Conservation (phyloP, 2,888 invertebrate species). For the Agrochola circellaris region DNA sequence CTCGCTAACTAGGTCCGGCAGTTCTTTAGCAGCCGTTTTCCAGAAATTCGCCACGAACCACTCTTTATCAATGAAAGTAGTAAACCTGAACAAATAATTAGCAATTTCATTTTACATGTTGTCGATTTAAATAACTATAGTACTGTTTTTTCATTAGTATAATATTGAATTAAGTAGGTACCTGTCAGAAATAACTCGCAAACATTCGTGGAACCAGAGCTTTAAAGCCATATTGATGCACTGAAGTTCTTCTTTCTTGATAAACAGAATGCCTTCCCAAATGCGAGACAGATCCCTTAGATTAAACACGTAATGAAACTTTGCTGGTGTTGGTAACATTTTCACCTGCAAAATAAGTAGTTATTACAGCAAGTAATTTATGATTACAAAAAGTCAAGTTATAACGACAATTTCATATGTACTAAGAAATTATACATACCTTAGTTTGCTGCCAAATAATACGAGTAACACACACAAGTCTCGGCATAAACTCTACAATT, state of each 20-base stretch:
- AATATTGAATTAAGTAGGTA: background rate
- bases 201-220: slow-evolving; percentile 96
- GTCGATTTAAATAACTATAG: background rate
- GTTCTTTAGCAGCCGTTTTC: slow-evolving; percentile 90
- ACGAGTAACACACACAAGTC: slow-evolving; percentile 94
- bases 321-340: slow-evolving; percentile 97
- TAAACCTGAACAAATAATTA: slow-evolving; percentile 75
- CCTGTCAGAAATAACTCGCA: slow-evolving; percentile 96
- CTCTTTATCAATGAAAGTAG: slow-evolving; percentile 85
- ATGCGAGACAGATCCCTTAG: slow-evolving; percentile 96
- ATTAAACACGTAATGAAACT: slow-evolving; percentile 98
- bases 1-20: slow-evolving; percentile 85
- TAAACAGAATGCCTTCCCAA: slow-evolving; percentile 97
- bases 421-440: slow-evolving; percentile 69
- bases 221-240: slow-evolving; percentile 91
- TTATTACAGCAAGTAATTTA: background rate
- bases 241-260: slow-evolving; percentile 92
- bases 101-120: background rate
- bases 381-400: background rate
- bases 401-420: background rate
- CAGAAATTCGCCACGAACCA: slow-evolving; percentile 94
- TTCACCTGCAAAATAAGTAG: slow-evolving; percentile 87
- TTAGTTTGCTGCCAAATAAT: slow-evolving; percentile 97
- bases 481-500: slow-evolving; percentile 93
- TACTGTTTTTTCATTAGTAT: too few species aligned